A percentile compares a stretch with the other conserved stretches of the same genome.
phyloP scores from a whole-genome alignment of 2,888 invertebrate species.

The Thereva nobilitata region DNA sequence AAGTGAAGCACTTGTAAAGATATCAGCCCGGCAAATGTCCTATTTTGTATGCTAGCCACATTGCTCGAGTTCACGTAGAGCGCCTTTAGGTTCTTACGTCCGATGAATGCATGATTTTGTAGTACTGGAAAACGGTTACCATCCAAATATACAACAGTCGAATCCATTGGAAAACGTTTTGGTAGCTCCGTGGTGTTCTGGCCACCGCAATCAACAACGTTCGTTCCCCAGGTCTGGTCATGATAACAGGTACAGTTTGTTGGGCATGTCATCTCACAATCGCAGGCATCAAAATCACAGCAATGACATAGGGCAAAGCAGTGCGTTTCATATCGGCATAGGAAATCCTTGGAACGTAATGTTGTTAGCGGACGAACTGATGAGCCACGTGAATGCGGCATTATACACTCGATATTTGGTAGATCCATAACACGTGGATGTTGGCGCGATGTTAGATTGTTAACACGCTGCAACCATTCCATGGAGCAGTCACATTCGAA shows the following conservation, averaged over 20 bases:
- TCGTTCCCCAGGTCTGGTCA: slow-evolving; percentile 91
- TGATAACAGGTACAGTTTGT: slow-evolving; percentile 92
- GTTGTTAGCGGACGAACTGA: slow-evolving; percentile 77
- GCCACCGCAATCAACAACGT: slow-evolving; percentile 88
- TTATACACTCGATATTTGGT: slow-evolving; percentile 84
- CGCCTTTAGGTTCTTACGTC: slow-evolving; percentile 85
- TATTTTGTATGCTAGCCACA: slow-evolving; percentile 84
- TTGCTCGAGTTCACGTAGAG: slow-evolving; percentile 85
- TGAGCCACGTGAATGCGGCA: slow-evolving; percentile 83
- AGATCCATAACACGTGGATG: slow-evolving; percentile 89
- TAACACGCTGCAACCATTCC: slow-evolving; percentile 92
- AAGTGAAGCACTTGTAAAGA: slow-evolving; percentile 80
- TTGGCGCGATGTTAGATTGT: slow-evolving; percentile 82
- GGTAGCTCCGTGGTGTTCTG: slow-evolving; percentile 79
- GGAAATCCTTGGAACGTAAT: slow-evolving; percentile 83
- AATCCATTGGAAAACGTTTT: slow-evolving; percentile 91
- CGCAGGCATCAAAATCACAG: slow-evolving; percentile 95
- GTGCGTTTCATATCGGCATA: slow-evolving; percentile 90
- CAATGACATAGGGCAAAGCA: slow-evolving; percentile 95
- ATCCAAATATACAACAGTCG: slow-evolving; percentile 89
- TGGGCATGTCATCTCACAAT: slow-evolving; percentile 97
- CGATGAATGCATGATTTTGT: slow-evolving; percentile 89
- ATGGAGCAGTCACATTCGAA: slow-evolving; percentile 94
- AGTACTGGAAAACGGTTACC: slow-evolving; percentile 85
- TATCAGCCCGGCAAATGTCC: slow-evolving; percentile 87